These are phyloP conservation scores for Caenorhabditis virilis DNA, from an alignment of 2,888 invertebrate genomes.

Conservation along the genomic window DNA sequence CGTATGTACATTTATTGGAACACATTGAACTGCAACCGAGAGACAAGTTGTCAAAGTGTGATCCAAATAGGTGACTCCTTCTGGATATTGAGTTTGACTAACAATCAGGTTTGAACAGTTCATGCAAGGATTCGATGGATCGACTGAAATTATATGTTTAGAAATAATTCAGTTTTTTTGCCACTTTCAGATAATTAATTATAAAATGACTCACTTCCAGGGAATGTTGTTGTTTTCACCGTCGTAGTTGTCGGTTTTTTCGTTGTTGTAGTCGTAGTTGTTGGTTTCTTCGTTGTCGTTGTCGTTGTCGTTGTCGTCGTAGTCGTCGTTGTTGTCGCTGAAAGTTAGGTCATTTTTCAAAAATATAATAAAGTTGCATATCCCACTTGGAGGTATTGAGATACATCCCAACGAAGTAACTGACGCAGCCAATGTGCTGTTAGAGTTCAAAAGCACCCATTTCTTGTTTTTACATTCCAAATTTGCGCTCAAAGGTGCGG, in stretches of 20 bases:
- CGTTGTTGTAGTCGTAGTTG: constrained; percentile 27
- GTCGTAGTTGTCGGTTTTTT: constrained; percentile 14
- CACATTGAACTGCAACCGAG: constrained; percentile 42
- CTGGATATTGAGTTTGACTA: constrained; percentile 24
- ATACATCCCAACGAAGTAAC: constrained; percentile 45
- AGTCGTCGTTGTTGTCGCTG: constrained; percentile 27
- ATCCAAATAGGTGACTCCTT: constrained; percentile 46
- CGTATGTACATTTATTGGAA: constrained; percentile 49
- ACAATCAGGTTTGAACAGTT: constrained; percentile 48
- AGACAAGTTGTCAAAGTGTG: constrained; percentile 36
- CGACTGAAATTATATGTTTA: too few species aligned
- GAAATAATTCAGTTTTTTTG: too few species aligned
- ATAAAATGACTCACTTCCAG: background rate
- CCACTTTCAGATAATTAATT: background rate
- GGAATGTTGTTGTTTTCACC: constrained; percentile 10
- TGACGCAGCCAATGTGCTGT: constrained; percentile 7
- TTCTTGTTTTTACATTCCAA: constrained; percentile 38
- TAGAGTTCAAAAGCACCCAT: constrained; percentile 27
- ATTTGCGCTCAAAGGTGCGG: constrained; percentile 23
- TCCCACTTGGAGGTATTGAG: constrained; percentile 24
- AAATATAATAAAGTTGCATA: too few species aligned
- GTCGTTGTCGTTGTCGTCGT: constrained; percentile 30
- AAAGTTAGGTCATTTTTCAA: background rate
- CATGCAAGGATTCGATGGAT: constrained; percentile 42
- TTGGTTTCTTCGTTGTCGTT: constrained; percentile 14